Evolutionary conservation across 2,113 vertebrate species (phyloP).

Genomic region (Recurvirostra avosetta): DNA sequence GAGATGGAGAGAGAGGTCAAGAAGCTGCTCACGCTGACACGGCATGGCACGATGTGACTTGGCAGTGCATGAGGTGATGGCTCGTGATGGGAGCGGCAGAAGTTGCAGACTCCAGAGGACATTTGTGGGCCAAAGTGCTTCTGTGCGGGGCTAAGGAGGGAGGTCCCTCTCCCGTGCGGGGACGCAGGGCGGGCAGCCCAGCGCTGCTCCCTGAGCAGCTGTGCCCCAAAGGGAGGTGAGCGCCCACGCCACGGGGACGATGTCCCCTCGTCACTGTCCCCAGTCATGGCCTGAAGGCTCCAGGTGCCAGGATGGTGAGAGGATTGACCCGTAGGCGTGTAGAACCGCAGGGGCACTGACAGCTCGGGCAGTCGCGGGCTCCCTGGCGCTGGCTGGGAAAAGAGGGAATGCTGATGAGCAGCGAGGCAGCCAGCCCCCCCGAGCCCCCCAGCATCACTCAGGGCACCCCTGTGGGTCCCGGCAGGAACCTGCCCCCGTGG

Average conservation of each 20-base stretch:
- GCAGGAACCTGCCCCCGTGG: background rate
- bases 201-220: background rate
- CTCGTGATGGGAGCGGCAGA: background rate
- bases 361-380: background rate
- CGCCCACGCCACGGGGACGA: accelerated
- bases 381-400: background rate
- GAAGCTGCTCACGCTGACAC: background rate
- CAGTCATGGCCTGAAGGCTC: background rate
- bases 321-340: accelerated
- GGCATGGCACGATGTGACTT: background rate
- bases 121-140: background rate
- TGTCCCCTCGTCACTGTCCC: background rate
- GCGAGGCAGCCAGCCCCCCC: background rate
- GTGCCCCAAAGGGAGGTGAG: background rate
- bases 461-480: accelerated
- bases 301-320: background rate
- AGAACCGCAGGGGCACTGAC: accelerated
- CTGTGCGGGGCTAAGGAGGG: background rate
- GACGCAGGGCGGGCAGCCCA: background rate
- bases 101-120: background rate
- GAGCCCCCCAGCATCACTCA: background rate
- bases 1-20: background rate
- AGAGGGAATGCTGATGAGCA: background rate
- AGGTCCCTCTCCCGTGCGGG: background rate
- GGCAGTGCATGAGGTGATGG: background rate